Conservation (phyloP, 2,888 invertebrate species). For the Pemphredon lugubris region DNA sequence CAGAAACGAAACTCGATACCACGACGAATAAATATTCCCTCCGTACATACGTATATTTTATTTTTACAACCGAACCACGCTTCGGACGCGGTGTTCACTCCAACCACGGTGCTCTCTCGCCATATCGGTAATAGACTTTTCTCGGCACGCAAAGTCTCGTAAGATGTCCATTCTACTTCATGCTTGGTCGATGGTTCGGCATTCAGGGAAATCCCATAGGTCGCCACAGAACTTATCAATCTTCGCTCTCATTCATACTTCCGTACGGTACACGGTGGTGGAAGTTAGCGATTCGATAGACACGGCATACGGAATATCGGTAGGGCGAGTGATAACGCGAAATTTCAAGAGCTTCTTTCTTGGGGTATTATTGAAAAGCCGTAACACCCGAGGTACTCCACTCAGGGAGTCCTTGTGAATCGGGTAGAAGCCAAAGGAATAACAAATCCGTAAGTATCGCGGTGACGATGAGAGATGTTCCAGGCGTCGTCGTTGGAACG, state of each 20-base stretch:
- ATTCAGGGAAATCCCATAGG: not conserved
- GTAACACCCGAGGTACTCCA: not conserved
- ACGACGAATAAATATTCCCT: too few relatives aligned
- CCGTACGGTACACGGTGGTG: not conserved
- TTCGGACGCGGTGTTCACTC: too few relatives aligned
- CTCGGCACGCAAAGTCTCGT: too few relatives aligned
- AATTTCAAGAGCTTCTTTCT: conserved; percentile 6
- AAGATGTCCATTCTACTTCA: too few relatives aligned
- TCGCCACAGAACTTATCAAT: not conserved
- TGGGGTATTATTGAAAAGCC: conserved; percentile 1
- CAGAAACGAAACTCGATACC: too few relatives aligned
- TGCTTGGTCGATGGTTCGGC: too few relatives aligned
- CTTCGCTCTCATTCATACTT: not conserved
- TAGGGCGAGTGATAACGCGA: not conserved
- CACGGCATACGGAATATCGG: not conserved
- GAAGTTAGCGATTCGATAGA: conserved; percentile 3
- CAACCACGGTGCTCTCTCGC: too few relatives aligned
- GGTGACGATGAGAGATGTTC: not conserved
- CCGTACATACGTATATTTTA: too few relatives aligned
- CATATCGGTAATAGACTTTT: too few relatives aligned
- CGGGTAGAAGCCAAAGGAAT: conserved; percentile 1
- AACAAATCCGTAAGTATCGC: not conserved
- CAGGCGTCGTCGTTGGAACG: not conserved
- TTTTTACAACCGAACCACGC: too few relatives aligned
- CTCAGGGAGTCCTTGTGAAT: not conserved